These are phyloP conservation scores for Alexandromys fortis DNA, from an alignment of 2,113 vertebrate genomes.

Conservation along the genomic window DNA sequence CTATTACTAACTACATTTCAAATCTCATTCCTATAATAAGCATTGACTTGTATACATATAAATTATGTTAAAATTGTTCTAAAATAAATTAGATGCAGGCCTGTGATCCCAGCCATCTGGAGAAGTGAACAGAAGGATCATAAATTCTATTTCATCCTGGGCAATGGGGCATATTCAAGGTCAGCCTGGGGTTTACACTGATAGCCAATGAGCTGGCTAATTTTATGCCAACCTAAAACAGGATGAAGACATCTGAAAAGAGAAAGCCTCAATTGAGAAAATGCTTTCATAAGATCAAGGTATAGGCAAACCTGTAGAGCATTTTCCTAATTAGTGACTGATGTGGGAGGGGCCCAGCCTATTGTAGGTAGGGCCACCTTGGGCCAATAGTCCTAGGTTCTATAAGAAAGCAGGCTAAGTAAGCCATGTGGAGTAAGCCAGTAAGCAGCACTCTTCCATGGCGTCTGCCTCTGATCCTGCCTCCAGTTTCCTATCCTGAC, in stretches of 20 bases:
- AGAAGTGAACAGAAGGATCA: not conserved
- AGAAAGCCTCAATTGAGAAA: not conserved
- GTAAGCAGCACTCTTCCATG: not conserved
- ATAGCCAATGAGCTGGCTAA: not conserved
- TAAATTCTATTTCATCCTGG: not conserved
- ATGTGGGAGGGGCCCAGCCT: not conserved
- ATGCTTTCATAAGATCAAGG: not conserved
- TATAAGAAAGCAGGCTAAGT: not conserved
- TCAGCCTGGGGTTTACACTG: not conserved
- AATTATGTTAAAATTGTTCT: not conserved
- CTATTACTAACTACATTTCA: not conserved
- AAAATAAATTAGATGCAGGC: not conserved
- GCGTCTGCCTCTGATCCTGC: not conserved
- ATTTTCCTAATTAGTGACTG: not conserved
- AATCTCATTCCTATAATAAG: constrained; percentile 11
- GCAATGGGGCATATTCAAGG: not conserved
- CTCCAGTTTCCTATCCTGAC: not conserved
- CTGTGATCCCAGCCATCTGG: too few species aligned
- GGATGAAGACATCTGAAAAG: not conserved
- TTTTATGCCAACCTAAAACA: not conserved
- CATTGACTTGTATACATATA: not conserved
- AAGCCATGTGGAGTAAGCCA: not conserved
- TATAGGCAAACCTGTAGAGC: not conserved
- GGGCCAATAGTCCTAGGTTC: not conserved
- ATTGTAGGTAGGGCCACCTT: not conserved